Conservation (phyloP, 1,140 invertebrate genomes). For the Eueides isabella region DNA sequence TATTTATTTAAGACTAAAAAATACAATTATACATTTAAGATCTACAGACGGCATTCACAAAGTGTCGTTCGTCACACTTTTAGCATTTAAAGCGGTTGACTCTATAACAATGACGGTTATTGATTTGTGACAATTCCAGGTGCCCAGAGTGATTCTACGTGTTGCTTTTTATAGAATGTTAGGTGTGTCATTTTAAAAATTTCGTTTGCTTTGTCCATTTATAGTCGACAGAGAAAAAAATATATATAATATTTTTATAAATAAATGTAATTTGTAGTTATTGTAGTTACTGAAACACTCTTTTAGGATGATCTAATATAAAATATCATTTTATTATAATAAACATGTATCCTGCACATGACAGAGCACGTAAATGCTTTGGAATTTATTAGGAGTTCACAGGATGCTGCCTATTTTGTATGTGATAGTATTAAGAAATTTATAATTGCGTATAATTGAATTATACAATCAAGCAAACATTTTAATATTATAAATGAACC, state of each 20-base stretch:
- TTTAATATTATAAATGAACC: no score
- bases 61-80: constrained; percentile 13
- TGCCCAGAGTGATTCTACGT: background rate
- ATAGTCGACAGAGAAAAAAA: no score
- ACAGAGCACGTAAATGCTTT: no score
- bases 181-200: background rate
- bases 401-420: constrained; percentile 32
- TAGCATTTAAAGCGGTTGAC: constrained; percentile 26
- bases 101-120: constrained; percentile 39
- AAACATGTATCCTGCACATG: no score
- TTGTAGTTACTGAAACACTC: no score
- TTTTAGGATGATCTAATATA: no score
- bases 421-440: constrained; percentile 44
- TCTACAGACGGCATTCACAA: constrained; percentile 24
- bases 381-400: no score
- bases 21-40: constrained; percentile 11
- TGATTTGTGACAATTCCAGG: constrained; percentile 35
- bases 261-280: no score
- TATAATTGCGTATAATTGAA: background rate
- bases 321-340: no score
- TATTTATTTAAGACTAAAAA: background rate
- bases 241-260: no score
- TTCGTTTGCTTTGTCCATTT: background rate
- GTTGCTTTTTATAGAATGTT: background rate
- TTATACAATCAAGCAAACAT: no score